Conservation (phyloP, 2,888 invertebrate genomes). For the Spilosoma lubricipeda region DNA sequence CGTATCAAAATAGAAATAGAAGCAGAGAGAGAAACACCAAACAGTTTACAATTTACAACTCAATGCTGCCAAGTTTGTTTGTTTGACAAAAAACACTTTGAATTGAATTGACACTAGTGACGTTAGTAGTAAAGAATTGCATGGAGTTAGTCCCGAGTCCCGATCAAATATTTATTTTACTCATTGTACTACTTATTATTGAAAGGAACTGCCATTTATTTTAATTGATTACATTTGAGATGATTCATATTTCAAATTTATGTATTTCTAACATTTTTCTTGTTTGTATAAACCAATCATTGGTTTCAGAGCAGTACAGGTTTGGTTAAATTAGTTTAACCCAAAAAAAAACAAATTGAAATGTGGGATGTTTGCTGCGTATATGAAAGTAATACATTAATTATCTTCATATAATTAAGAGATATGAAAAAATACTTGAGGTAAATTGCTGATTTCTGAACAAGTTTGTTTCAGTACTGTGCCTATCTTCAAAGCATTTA, state of each 20-base stretch:
- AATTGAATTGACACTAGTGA: neutral
- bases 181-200: too few relatives aligned
- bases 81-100: neutral
- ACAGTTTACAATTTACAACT: neutral
- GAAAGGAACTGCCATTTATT: too few relatives aligned
- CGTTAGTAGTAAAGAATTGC: neutral
- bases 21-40: too few relatives aligned
- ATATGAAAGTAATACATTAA: neutral
- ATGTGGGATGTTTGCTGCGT: neutral
- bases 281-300: neutral
- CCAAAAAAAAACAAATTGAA: neutral
- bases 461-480: conserved; percentile 42
- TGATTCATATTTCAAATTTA: neutral
- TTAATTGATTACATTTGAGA: neutral
- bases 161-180: too few relatives aligned
- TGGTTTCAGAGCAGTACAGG: neutral
- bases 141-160: too few relatives aligned
- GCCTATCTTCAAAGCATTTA: conserved; percentile 57
- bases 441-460: conserved; percentile 2
- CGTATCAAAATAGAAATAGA: neutral
- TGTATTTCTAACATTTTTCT: neutral
- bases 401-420: neutral
- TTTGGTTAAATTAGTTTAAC: neutral
- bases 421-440: neutral
- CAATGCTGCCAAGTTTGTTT: neutral